Base-by-base conservation (phyloP, 2,888 invertebrate genomes). In the Eupelmus urozonus region DNA sequence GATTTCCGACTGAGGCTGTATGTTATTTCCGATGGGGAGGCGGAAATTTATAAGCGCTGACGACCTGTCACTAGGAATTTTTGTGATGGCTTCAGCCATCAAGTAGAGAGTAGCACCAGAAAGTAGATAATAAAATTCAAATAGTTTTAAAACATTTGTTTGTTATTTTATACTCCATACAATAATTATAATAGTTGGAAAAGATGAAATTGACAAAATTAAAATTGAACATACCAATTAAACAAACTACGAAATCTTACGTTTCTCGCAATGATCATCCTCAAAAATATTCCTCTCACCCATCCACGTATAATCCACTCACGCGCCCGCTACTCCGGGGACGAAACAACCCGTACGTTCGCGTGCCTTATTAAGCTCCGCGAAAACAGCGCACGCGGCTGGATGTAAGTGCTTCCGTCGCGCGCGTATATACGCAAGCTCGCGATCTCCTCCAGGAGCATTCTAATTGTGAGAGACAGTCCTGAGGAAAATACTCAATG, bases 381-480 rank as follows among this genome's bases (percentile, higher is more conserved):
- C n/a, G 82, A 85, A 82, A 83, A 83, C 9, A 34, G 34, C 9
- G 9, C 9, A n/a, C n/a, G n/a, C 34, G 83, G 80, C 82, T 78
- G 62, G 34, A 29, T 62, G 29, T 77, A 72, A 72, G 72, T 67
- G 51, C 55, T 55, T 42, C n/a, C 72, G 18, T 34, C 49, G 34
- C 18, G 29, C 60, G 63, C n/a, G 9, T 7, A 45, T 13, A 45
- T 53, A 2, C 20, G 20, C 20, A 16, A 7, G 9, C 20, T 72
- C 70, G 20, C 51, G 73, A 81, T 83, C 82, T 86, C 85, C 84
- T 85, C 53, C 34, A 34, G 59, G 85, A 85, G 87, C 85, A 87
- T 88, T 88, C 87, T 88, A 88, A 89, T 88, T 88, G 87, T 87
- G 85, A 86, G 85, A 88, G 86, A 87, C 87, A 87, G 87, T 85